These are phyloP conservation scores for Poeciliopsis prolifica DNA, from an alignment of 2,113 vertebrate genomes.

Conservation along the genomic window DNA sequence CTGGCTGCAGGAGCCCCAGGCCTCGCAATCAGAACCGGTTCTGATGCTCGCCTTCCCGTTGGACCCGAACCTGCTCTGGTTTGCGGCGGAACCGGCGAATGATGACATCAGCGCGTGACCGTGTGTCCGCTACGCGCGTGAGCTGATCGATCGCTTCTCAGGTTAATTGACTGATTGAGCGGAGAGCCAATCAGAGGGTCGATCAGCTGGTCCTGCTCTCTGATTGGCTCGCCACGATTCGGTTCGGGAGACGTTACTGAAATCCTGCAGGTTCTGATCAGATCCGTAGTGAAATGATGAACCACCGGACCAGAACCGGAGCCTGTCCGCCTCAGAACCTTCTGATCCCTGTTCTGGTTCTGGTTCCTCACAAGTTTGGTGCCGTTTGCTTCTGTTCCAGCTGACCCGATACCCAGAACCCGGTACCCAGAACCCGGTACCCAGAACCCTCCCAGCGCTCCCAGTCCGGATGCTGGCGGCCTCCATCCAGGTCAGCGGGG, in stretches of 20 bases:
- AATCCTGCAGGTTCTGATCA: too few species aligned
- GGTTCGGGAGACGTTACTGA: background rate
- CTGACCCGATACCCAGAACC: too few species aligned
- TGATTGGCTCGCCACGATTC: slow-evolving; percentile 8
- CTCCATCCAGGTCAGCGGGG: slow-evolving; percentile 95
- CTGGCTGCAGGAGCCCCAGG: background rate
- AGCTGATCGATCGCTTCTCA: slow-evolving; percentile 58
- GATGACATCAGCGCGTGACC: slow-evolving; percentile 67
- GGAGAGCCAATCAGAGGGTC: background rate
- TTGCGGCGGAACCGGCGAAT: slow-evolving; percentile 34
- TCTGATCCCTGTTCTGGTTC: too few species aligned
- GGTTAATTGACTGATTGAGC: slow-evolving; percentile 21
- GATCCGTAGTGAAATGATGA: background rate
- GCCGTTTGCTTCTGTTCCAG: background rate
- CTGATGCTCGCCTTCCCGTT: slow-evolving; percentile 10
- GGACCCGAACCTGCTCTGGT: slow-evolving; percentile 46
- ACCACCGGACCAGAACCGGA: background rate
- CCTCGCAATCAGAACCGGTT: slow-evolving; percentile 18
- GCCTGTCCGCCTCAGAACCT: too few species aligned
- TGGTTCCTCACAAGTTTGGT: too few species aligned
- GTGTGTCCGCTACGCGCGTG: slow-evolving; percentile 27
- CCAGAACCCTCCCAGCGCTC: background rate
- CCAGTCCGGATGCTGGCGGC: slow-evolving; percentile 86
- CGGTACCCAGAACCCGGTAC: too few species aligned
- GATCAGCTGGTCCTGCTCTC: background rate